Base-by-base conservation (phyloP, 2,113 vertebrate species). In the Pyrgilauda ruficollis region DNA sequence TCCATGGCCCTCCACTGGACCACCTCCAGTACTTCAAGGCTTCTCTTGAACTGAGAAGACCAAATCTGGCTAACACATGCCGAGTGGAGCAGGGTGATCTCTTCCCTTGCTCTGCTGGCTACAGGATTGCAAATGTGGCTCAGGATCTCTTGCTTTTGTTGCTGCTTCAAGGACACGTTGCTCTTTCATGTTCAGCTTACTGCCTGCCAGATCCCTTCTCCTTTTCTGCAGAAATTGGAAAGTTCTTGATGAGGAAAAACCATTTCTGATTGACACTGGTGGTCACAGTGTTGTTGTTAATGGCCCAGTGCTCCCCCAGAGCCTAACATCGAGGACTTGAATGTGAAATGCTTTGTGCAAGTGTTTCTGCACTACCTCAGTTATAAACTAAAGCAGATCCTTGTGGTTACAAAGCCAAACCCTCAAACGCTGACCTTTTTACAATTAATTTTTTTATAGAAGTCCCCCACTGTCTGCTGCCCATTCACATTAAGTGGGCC, bases 51-150 rank as follows among this genome's bases (percentile, higher is more conserved):
- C 21, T 64, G 52, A 70, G 19, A 62, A 14, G 43, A 46, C 9
- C 12, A 61, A 67, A 46, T 46, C 61, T 58, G 30, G 9, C 27
- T 73, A 31, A 52, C 2, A 13, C 9, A 6, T 14, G 2, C 4
- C 0, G 0, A n/a, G 8, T 16, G 16, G 13, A 47, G 15, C 28
- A 6, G 41, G 7, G 33, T 37, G n/a, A 28, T 15, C 2, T 11
- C 11, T 52, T 30, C 26, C 37, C n/a, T 76, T 79, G 30, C 31
- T 41, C 43, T 89, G 6, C 43, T 92, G 31, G 10, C 50, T 77
- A 28, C 16, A 59, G 31, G 4, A 10, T 30, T 46, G 23, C 27
- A 75, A 53, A 44, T 47, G 47, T 17, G 31, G 18, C 37, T 35
- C 39, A 59, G 28, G 17, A 5, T 14, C 15, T 75, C 7, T 4